Percentiles rank a stretch among this genome's conserved stretches.
phyloP scores from a whole-genome alignment of 1,140 invertebrate species.

The Conus betulinus region DNA sequence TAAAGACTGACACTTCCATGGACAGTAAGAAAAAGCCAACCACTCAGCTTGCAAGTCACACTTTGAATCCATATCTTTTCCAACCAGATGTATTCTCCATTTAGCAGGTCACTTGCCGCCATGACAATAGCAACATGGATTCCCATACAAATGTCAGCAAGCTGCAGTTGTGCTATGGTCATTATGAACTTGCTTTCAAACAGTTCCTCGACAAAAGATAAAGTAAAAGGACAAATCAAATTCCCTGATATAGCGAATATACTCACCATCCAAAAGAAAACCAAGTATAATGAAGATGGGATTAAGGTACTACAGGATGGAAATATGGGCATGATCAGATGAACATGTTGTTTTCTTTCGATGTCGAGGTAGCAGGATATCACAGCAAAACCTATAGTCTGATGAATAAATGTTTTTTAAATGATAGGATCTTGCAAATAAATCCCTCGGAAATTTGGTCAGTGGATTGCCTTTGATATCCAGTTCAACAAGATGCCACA shows the following conservation, averaged over 20 bases:
- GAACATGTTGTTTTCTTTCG: slow-evolving; percentile 39
- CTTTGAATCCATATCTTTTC: neutral
- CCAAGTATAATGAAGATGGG: slow-evolving; percentile 27
- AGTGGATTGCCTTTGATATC: neutral
- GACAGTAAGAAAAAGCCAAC: slow-evolving; percentile 31
- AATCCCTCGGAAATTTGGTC: neutral
- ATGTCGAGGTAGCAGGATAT: neutral
- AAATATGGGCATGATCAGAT: slow-evolving; percentile 38
- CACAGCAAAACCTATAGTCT: slow-evolving; percentile 24
- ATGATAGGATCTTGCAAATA: slow-evolving; percentile 39
- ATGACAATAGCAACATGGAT: slow-evolving; percentile 37
- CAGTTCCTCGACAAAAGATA: neutral
- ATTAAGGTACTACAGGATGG: slow-evolving; percentile 54
- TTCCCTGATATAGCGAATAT: slow-evolving; percentile 46
- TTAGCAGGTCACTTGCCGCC: slow-evolving; percentile 54
- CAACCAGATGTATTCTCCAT: neutral
- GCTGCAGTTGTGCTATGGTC: slow-evolving; percentile 63
- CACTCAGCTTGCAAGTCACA: neutral
- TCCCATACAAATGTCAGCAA: slow-evolving; percentile 61
- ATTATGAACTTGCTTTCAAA: neutral
- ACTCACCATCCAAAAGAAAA: slow-evolving; percentile 42
- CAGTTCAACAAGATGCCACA: neutral
- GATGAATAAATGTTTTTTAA: slow-evolving; percentile 42
- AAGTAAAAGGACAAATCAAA: slow-evolving; percentile 39
- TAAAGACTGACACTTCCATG: slow-evolving; percentile 51